phyloP scores from a whole-genome alignment of 2,888 invertebrate species.

The Calephelis perditalis region DNA sequence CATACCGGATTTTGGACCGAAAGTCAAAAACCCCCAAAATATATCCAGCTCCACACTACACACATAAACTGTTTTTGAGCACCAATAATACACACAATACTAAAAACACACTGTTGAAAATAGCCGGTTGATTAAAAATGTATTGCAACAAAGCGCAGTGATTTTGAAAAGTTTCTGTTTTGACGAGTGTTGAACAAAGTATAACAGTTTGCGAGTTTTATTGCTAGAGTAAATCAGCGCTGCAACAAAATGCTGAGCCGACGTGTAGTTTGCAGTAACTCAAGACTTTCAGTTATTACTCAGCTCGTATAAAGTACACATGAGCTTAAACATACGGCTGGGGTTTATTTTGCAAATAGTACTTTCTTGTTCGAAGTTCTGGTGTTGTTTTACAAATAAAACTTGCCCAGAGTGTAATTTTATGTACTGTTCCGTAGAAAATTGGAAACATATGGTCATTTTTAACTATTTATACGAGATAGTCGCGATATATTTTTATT shows the following conservation, averaged over 20 bases:
- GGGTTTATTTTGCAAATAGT: conserved; percentile 30
- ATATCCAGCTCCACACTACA: no score
- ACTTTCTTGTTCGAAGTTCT: conserved; percentile 25
- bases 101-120: no score
- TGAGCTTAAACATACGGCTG: conserved; percentile 18
- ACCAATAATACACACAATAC: no score
- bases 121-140: conserved; percentile 7
- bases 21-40: no score
- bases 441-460: background rate
- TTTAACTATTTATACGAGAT: no score
- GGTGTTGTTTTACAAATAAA: conserved; percentile 19
- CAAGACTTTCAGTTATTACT: conserved; percentile 31
- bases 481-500: no score
- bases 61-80: no score
- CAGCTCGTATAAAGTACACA: conserved; percentile 23
- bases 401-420: background rate
- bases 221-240: conserved; percentile 29
- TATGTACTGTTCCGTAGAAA: background rate
- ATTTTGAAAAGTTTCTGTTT: conserved; percentile 17
- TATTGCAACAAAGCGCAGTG: conserved; percentile 7
- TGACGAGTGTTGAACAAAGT: conserved; percentile 19
- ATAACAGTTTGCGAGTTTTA: conserved; percentile 27
- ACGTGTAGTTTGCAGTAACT: conserved; percentile 31
- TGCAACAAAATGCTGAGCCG: conserved; percentile 27
- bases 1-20: no score